Conservation (phyloP, 2,888 invertebrate genomes). For the Cheilosia impressa region DNA sequence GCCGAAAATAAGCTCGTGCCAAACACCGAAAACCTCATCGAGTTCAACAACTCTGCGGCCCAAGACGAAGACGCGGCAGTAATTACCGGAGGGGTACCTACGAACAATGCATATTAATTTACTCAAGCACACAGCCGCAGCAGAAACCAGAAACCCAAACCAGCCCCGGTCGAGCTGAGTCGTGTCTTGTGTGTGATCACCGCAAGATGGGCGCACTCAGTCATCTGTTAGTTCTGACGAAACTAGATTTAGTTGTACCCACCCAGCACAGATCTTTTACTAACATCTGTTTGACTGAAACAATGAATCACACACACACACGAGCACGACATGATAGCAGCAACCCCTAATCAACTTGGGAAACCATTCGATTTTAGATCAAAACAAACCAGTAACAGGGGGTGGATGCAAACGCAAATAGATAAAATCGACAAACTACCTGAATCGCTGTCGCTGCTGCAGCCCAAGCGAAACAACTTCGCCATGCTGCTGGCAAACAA, state of each 20-base stretch:
- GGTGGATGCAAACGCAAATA: constrained; percentile 37
- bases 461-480: constrained; percentile 8
- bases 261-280: background rate
- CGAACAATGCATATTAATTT: constrained; percentile 33
- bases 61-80: constrained; percentile 5
- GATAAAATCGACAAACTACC: background rate
- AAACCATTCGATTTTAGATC: background rate
- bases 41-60: constrained; percentile 39
- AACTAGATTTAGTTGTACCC: background rate
- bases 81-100: constrained; percentile 23
- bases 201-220: background rate
- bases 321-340: background rate
- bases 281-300: background rate
- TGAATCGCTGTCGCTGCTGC: background rate
- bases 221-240: background rate
- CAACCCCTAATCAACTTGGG: constrained; percentile 2
- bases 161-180: background rate
- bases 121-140: constrained; percentile 3
- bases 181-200: constrained; percentile 17
- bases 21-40: background rate
- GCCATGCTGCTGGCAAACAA: background rate
- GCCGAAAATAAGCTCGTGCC: background rate
- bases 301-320: constrained; percentile 14
- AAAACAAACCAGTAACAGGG: constrained; percentile 26
- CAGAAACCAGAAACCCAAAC: background rate